A percentile compares a stretch with the other conserved stretches of the same genome.
These are phyloP conservation scores for Poeciliopsis turrubarensis DNA, from an alignment of 2,113 vertebrate species.

Conservation along the genomic window DNA sequence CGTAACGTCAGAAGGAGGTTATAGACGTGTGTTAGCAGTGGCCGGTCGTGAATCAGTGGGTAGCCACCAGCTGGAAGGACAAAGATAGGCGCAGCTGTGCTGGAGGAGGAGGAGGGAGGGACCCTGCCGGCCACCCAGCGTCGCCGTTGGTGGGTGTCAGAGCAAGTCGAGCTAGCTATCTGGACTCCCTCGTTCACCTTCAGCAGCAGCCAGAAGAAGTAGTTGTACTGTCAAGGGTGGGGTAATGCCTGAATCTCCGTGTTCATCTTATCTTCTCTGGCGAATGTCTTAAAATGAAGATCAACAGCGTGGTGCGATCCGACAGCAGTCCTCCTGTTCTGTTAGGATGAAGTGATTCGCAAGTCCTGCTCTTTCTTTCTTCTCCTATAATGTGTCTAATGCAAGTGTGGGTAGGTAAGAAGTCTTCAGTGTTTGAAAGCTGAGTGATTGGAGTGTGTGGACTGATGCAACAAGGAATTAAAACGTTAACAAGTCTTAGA, in stretches of 20 bases:
- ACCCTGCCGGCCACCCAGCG: conserved; percentile 53
- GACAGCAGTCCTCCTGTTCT: conserved; percentile 52
- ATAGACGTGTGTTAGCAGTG: neutral
- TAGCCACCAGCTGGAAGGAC: conserved; percentile 54
- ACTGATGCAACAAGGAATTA: neutral
- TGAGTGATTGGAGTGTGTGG: conserved; percentile 19
- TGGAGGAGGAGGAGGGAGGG: conserved; percentile 73
- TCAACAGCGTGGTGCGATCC: conserved; percentile 26
- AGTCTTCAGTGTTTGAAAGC: conserved; percentile 13
- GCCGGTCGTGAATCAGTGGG: conserved; percentile 19
- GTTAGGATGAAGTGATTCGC: conserved; percentile 66
- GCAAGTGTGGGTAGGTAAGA: conserved; percentile 49
- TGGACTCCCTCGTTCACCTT: conserved; percentile 75
- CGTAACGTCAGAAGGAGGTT: neutral
- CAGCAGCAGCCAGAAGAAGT: conserved; percentile 69
- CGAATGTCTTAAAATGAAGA: conserved; percentile 33
- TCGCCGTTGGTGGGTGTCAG: conserved; percentile 49
- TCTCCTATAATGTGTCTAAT: conserved; percentile 44
- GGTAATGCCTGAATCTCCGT: conserved; percentile 54
- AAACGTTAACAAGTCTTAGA: neutral
- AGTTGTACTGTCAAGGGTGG: conserved; percentile 74
- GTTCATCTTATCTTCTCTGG: conserved; percentile 33
- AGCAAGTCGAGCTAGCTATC: conserved; percentile 61
- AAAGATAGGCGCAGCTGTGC: conserved; percentile 58
- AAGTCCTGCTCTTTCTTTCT: conserved; percentile 36